phyloP scores from a whole-genome alignment of 2,113 vertebrate genomes.

The Thryonomys swinderianus region DNA sequence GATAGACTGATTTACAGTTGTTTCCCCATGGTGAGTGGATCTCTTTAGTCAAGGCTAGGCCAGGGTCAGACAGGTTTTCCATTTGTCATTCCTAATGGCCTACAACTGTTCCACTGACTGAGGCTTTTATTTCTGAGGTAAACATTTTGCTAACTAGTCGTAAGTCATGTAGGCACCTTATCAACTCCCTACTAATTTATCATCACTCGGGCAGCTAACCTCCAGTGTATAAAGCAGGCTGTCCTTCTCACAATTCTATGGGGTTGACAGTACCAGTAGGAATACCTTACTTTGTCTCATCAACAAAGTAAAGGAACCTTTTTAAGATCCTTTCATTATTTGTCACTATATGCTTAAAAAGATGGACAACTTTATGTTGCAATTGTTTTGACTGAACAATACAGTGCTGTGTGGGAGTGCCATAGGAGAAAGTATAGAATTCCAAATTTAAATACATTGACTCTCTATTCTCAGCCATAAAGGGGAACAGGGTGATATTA shows the following conservation, averaged over 20 bases:
- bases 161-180: neutral
- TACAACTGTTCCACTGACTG: constrained; percentile 14
- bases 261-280: neutral
- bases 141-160: constrained; percentile 52
- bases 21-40: neutral
- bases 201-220: neutral
- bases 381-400: constrained; percentile 37
- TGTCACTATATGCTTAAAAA: constrained; percentile 74
- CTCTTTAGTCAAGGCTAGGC: neutral
- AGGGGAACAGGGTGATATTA: neutral
- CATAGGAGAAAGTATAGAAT: neutral
- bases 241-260: neutral
- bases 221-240: neutral
- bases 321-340: constrained; percentile 61
- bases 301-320: constrained; percentile 34
- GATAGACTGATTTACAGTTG: neutral
- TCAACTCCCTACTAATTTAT: constrained; percentile 19
- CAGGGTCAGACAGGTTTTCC: neutral
- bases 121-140: constrained; percentile 27
- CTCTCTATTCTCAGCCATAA: neutral
- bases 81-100: constrained; percentile 22
- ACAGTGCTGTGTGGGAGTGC: neutral
- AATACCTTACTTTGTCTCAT: constrained; percentile 21
- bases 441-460: neutral
- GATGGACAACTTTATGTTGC: constrained; percentile 57